Evolutionary conservation across 2,113 vertebrate genomes (phyloP).

Genomic region (Tachysurus vachellii): DNA sequence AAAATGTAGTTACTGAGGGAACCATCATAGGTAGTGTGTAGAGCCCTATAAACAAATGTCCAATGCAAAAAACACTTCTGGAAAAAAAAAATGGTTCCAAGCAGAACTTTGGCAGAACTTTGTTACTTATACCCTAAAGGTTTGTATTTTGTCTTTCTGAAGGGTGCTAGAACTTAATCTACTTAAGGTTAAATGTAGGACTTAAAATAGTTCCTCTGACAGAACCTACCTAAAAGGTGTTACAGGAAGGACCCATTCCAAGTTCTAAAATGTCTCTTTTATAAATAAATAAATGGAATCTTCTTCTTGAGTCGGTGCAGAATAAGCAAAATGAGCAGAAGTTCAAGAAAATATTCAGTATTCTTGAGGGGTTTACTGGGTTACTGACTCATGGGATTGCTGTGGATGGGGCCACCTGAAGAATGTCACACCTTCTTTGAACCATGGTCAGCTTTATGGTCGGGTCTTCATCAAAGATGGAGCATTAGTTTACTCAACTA

Average conservation of each 20-base stretch:
- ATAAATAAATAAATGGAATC: no score
- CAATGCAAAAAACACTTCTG: not conserved
- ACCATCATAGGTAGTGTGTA: not conserved
- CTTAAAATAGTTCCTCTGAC: not conserved
- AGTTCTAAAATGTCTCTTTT: not conserved
- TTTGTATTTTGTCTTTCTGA: not conserved
- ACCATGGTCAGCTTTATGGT: no score
- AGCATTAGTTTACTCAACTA: no score
- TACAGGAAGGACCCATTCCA: not conserved
- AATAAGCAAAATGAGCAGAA: not conserved
- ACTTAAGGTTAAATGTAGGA: not conserved
- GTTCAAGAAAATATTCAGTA: not conserved
- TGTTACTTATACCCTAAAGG: not conserved
- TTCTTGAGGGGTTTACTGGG: no score
- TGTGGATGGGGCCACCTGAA: no score
- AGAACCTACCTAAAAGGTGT: not conserved
- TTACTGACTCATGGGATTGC: not conserved
- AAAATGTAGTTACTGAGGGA: not conserved
- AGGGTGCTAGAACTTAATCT: not conserved
- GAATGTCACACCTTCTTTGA: no score
- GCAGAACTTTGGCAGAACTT: not conserved
- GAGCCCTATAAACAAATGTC: not conserved
- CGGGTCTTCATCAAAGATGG: no score
- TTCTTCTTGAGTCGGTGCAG: not conserved
- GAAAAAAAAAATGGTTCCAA: not conserved